Conservation (phyloP, 2,113 vertebrate species). For the Takifugu bimaculatus region DNA sequence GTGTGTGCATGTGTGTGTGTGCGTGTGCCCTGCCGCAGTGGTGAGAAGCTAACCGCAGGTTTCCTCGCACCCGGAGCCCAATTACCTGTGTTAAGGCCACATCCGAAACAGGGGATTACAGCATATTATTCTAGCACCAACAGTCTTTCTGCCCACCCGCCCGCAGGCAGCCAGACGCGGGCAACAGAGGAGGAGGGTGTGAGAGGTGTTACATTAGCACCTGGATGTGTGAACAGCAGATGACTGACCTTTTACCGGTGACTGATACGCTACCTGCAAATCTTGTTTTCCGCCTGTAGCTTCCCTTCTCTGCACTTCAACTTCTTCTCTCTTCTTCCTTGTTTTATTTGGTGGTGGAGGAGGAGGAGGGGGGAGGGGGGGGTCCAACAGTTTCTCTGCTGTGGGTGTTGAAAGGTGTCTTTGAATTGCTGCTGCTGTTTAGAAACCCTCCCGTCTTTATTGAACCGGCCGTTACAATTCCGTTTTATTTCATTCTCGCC, state of each 20-base stretch:
- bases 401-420: constrained; percentile 16
- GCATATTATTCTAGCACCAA: constrained; percentile 74
- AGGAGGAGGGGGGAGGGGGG: too few species aligned
- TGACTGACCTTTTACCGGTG: constrained; percentile 68
- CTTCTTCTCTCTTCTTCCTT: constrained; percentile 14
- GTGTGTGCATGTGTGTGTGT: constrained; percentile 1
- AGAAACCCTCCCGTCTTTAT: constrained; percentile 33
- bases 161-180: constrained; percentile 54
- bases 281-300: constrained; percentile 31
- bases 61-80: constrained; percentile 63
- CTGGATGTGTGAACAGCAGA: constrained; percentile 75
- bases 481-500: constrained; percentile 1
- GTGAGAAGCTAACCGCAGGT: constrained; percentile 45
- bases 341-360: not conserved
- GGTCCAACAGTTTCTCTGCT: constrained; percentile 12
- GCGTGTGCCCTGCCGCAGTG: constrained; percentile 29
- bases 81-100: constrained; percentile 72
- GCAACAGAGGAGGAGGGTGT: constrained; percentile 49
- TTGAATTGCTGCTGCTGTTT: constrained; percentile 32
- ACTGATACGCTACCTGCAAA: constrained; percentile 60
- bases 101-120: constrained; percentile 68
- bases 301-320: constrained; percentile 30
- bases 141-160: constrained; percentile 65
- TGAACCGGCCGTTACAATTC: constrained; percentile 23
- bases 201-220: constrained; percentile 82